Conservation (phyloP, 2,888 invertebrate genomes). For the Creontiades dilutus region DNA sequence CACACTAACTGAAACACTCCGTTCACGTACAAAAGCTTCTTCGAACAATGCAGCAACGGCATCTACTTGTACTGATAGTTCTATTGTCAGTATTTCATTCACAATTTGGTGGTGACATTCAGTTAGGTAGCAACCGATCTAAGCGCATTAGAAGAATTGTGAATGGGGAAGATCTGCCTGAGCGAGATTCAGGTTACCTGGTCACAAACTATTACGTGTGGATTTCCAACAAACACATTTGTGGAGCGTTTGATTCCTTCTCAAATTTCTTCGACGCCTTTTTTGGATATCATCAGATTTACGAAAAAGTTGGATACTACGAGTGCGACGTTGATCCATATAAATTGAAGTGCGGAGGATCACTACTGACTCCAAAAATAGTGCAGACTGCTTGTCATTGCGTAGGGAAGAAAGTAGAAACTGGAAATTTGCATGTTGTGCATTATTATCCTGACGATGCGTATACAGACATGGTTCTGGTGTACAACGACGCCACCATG, state of each 20-base stretch:
- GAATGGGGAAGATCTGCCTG: neutral
- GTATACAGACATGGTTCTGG: neutral
- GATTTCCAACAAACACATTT: neutral
- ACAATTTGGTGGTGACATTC: too few species aligned
- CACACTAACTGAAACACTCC: too few species aligned
- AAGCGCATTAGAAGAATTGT: neutral
- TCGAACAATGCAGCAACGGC: too few species aligned
- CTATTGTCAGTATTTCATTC: too few species aligned
- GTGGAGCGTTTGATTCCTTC: neutral
- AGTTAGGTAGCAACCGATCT: neutral
- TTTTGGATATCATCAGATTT: neutral
- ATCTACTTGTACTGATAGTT: too few species aligned
- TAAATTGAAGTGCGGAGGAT: neutral
- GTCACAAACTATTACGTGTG: neutral
- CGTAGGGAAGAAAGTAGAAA: neutral
- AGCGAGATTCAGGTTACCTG: neutral
- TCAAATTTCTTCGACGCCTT: neutral
- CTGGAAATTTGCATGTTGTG: too few species aligned
- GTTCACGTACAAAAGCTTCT: too few species aligned
- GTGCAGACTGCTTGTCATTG: conserved; percentile 4
- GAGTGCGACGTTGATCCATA: neutral
- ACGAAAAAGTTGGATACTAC: neutral
- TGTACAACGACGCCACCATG: neutral
- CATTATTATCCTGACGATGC: neutral
- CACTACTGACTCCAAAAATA: neutral